Base-by-base conservation (phyloP, 2,797 vertebrate species). In the Phalanger gymnotis region DNA sequence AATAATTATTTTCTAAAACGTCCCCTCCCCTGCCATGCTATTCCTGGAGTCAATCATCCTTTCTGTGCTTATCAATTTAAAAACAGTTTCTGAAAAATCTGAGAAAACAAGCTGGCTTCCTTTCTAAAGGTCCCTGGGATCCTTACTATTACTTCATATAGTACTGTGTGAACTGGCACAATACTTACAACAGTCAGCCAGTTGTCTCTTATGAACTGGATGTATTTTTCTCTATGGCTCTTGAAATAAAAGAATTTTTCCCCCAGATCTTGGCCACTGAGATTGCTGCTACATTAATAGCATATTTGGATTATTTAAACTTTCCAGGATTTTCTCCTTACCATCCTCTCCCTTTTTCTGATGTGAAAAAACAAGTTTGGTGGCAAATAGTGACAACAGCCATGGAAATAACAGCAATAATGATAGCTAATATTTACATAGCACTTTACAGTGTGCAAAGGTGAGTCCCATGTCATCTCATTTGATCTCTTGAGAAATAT, bases 31-130 rank as follows among this genome's bases (percentile, higher is more conserved):
- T 92, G 81, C 25, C 2, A 40, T n/a, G 34, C 19, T 81, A 47
- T 1, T 92, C 19, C 25, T 22, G 6, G 73, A 6, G 25, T 87
- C 47, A 90, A 91, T 90, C 40, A 34, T 30, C 28, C 53, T 95
- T 95, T 94, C 4, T 81, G 9, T 47, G 28, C 10, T 95, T 90
- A 61, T 56, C 51, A 87, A 91, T 91, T n/a, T 94, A 91, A 54
- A 94, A 90, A 40, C 19, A 92, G 94, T 54, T 5, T 54, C 87
- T 91, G 5, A 93, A 52, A 81, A 87, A 91, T 93, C 51, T 90
- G 1, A 47, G 57, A 40, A 93, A 94, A 61, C 1, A 61, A 53
- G 56, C 12, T 73, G 25, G 30, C 87, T 96, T 56, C 56, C 92
- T 94, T 92, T 94, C 90, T 16, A 55, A 47, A 92, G 25, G 2